These are phyloP conservation scores for Drosophila cognata DNA, from an alignment of 2,888 invertebrate species.

Conservation along the genomic window DNA sequence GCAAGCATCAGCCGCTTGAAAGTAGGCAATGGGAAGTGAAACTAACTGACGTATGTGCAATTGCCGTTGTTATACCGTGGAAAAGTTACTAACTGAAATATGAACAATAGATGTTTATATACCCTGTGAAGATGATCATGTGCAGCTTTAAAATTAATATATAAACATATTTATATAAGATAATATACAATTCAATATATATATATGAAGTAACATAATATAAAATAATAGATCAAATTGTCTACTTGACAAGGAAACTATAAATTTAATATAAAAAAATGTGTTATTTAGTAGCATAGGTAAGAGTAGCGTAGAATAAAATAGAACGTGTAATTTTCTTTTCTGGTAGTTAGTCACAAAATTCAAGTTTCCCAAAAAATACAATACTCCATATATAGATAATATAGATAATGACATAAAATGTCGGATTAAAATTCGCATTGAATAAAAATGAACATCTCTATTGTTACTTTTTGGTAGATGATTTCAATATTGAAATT, in stretches of 20 bases:
- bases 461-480: not conserved
- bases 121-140: not conserved
- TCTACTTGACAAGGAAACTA: not conserved
- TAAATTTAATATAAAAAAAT: not conserved
- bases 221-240: not conserved
- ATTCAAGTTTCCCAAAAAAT: not conserved
- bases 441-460: not conserved
- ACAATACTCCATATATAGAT: not conserved
- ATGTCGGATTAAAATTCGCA: not conserved
- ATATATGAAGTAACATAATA: not conserved
- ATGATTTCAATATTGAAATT: not conserved
- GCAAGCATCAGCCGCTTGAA: conserved; percentile 20
- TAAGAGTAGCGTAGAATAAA: not conserved
- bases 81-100: not conserved
- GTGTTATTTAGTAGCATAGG: no score
- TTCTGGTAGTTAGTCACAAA: not conserved
- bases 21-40: conserved; percentile 21
- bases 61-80: conserved; percentile 23
- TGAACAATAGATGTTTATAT: not conserved
- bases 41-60: conserved; percentile 1
- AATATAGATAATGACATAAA: not conserved
- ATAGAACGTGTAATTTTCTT: not conserved
- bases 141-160: not conserved
- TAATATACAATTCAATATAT: not conserved
- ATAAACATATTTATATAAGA: not conserved